Percentiles rank a stretch among this genome's conserved stretches.
Conservation (phyloP, 2,888 invertebrate species). For the Disparrhopalites patrizii region DNA sequence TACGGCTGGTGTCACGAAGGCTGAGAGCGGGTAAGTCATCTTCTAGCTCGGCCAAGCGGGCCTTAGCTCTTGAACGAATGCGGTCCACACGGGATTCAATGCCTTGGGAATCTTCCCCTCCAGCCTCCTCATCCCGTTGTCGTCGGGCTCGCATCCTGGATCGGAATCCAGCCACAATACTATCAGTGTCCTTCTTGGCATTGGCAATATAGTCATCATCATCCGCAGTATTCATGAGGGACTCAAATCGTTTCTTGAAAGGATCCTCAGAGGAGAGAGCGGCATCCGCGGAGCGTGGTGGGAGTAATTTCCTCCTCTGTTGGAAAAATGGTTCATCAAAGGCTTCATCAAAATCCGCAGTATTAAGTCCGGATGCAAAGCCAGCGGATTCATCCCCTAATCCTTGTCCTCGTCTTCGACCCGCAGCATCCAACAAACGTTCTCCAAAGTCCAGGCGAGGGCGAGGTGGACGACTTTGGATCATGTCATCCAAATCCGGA, state of each 20-base stretch:
- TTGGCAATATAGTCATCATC: conserved; percentile 42
- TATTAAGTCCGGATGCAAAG: conserved; percentile 10
- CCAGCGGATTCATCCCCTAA: background rate
- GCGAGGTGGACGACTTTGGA: background rate
- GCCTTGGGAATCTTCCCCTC: conserved; percentile 30
- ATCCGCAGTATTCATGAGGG: conserved; percentile 6
- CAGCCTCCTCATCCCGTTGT: conserved; percentile 29
- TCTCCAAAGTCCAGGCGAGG: conserved; percentile 41
- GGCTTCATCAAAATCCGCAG: conserved; percentile 35
- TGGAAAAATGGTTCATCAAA: conserved; percentile 40
- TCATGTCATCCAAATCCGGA: conserved; percentile 8
- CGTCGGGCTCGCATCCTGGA: conserved; percentile 32
- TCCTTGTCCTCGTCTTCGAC: conserved; percentile 24
- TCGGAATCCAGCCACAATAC: conserved; percentile 38
- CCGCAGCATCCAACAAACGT: conserved; percentile 43
- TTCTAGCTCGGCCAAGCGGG: conserved; percentile 42
- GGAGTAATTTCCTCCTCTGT: conserved; percentile 28
- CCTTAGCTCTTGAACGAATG: conserved; percentile 43
- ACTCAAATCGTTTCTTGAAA: conserved; percentile 28
- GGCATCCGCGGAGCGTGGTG: conserved; percentile 36
- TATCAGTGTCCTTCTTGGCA: conserved; percentile 36
- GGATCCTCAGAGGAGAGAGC: conserved; percentile 45
- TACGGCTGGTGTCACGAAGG: conserved; percentile 1
- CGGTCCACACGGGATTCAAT: conserved; percentile 36
- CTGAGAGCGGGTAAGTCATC: conserved; percentile 36